Evolutionary conservation across 2,113 vertebrate genomes (phyloP).

Genomic region (Sylvicapra grimmia): DNA sequence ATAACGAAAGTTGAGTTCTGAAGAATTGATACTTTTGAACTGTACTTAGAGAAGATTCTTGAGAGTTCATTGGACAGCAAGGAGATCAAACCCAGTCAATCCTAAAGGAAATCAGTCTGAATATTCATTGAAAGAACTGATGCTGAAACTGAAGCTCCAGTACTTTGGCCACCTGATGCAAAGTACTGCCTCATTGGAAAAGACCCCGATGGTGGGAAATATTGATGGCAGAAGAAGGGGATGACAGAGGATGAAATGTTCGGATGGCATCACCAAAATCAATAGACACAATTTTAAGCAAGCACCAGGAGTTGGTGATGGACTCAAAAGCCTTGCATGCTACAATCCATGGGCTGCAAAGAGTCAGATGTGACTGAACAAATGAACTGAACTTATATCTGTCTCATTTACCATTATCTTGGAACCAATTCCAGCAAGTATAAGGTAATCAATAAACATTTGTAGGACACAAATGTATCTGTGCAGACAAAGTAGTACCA

Average conservation of each 20-base stretch:
- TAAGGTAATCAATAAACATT: not conserved
- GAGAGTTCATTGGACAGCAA: not conserved
- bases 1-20: not conserved
- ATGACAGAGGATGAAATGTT: not conserved
- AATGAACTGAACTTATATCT: not conserved
- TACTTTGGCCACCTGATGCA: not conserved
- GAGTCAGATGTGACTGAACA: not conserved
- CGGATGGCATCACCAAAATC: not conserved
- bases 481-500: not conserved
- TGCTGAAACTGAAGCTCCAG: not conserved
- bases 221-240: not conserved
- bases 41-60: not conserved
- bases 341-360: not conserved
- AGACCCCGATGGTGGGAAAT: not conserved
- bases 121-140: not conserved
- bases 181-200: not conserved
- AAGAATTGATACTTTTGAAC: not conserved
- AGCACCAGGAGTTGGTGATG: not conserved
- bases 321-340: not conserved
- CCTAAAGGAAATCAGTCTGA: not conserved
- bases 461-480: not conserved
- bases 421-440: not conserved
- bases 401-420: not conserved
- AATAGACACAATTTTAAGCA: not conserved
- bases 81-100: not conserved